Evolutionary conservation across 2,888 invertebrate genomes (phyloP).

Genomic region (Epicampocera succincta): DNA sequence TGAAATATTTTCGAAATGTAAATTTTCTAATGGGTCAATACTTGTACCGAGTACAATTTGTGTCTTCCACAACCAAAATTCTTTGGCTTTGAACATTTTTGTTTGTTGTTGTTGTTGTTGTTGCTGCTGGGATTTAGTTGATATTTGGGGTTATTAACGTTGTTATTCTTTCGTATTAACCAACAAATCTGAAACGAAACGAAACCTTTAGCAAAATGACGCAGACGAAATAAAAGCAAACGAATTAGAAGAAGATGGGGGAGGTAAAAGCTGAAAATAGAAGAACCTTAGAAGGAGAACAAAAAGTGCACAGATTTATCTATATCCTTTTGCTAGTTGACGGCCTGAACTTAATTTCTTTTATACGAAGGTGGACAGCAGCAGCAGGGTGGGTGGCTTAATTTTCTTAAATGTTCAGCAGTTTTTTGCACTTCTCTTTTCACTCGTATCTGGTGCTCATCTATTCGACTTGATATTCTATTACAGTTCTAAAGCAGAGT

Average conservation of each 20-base stretch:
- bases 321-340: neutral
- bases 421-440: slow-evolving; percentile 12
- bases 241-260: neutral
- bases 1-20: too few relatives aligned
- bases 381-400: slow-evolving; percentile 35
- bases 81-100: too few relatives aligned
- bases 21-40: too few relatives aligned
- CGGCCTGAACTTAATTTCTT: slow-evolving; percentile 34
- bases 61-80: too few relatives aligned
- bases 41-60: too few relatives aligned
- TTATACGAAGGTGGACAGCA: neutral
- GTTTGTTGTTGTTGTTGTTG: neutral
- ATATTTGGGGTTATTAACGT: slow-evolving; percentile 67
- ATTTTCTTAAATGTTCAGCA: slow-evolving; percentile 51
- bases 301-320: neutral
- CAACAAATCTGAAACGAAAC: slow-evolving; percentile 31
- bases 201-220: slow-evolving; percentile 21
- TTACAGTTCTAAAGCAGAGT: neutral
- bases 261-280: neutral
- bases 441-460: slow-evolving; percentile 20
- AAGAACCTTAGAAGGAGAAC: neutral
- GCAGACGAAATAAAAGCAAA: slow-evolving; percentile 9
- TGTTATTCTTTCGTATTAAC: slow-evolving; percentile 61
- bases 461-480: slow-evolving; percentile 14
- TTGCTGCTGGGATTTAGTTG: slow-evolving; percentile 54